These are phyloP conservation scores for Pissodes strobi DNA, from an alignment of 1,140 invertebrate genomes.

Conservation along the genomic window DNA sequence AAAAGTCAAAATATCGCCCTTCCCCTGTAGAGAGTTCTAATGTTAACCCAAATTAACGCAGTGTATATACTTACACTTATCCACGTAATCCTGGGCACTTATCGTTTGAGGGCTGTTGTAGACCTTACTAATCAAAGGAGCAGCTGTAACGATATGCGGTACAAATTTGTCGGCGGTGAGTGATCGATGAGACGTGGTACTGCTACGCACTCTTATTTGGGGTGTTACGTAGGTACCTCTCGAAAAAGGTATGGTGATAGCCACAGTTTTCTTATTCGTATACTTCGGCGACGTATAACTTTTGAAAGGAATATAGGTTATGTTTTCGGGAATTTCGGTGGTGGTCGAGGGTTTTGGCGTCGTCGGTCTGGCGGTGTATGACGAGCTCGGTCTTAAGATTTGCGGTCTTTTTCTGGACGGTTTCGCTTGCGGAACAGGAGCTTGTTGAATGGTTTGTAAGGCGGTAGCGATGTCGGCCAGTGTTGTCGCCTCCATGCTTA, in stretches of 20 bases:
- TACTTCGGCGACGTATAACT: not conserved
- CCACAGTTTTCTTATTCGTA: slow-evolving; percentile 9
- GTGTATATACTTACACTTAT: slow-evolving; percentile 17
- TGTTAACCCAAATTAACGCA: no score
- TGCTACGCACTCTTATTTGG: no score
- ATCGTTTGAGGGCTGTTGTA: slow-evolving; percentile 9
- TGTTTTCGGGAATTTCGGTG: no score
- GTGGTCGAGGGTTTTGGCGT: slow-evolving; percentile 14
- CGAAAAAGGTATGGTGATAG: slow-evolving; percentile 12
- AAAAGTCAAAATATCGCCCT: no score
- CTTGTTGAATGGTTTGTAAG: slow-evolving; percentile 46
- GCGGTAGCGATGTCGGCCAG: slow-evolving; percentile 41
- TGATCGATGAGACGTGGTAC: not conserved
- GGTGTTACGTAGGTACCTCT: no score
- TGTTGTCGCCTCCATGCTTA: slow-evolving; percentile 25
- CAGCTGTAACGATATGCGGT: not conserved
- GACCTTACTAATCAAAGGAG: not conserved
- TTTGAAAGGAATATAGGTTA: not conserved
- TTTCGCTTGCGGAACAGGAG: slow-evolving; percentile 34
- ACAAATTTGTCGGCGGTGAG: not conserved
- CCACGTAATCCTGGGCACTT: slow-evolving; percentile 12
- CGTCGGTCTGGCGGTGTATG: slow-evolving; percentile 3
- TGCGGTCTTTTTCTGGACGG: slow-evolving; percentile 5
- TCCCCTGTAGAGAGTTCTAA: no score
- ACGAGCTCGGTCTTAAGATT: not conserved